Percentiles rank a stretch among this genome's conserved stretches.
phyloP scores from a whole-genome alignment of 1,140 invertebrate species.

The Macrocentrus cingulum region DNA sequence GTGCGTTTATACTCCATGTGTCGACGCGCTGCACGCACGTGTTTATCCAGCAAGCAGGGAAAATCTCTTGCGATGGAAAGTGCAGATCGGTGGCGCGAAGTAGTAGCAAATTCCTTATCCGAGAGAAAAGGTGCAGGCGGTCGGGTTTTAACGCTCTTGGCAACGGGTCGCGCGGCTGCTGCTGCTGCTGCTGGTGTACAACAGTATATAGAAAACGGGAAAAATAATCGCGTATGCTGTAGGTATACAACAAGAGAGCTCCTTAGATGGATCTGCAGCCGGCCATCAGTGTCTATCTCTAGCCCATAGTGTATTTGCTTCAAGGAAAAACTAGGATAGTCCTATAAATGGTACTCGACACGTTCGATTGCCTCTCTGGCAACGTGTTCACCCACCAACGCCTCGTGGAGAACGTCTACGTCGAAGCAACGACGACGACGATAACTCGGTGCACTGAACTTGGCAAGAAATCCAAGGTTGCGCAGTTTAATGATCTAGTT shows the following conservation, averaged over 20 bases:
- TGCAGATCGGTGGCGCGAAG: background rate
- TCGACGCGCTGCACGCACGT: background rate
- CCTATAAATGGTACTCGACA: constrained; percentile 43
- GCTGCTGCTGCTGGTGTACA: background rate
- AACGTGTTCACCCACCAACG: constrained; percentile 5
- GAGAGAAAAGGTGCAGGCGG: background rate
- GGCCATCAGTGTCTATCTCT: no score
- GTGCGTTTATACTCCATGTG: no score
- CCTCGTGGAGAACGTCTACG: constrained; percentile 1
- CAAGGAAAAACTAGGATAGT: constrained; percentile 54
- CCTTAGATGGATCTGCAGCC: no score
- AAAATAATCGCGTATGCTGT: background rate
- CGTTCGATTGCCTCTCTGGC: constrained; percentile 4
- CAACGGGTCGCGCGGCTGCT: background rate
- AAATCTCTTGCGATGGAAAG: constrained; percentile 5
- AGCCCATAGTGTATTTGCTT: background rate
- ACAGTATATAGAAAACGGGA: background rate
- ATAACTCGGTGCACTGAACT: constrained; percentile 49
- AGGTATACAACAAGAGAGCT: background rate
- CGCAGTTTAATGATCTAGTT: constrained; percentile 54
- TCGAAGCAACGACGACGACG: constrained; percentile 13
- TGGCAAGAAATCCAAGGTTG: constrained; percentile 56
- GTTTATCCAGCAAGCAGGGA: background rate
- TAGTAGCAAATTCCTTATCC: constrained; percentile 1
- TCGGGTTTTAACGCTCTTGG: background rate